These are phyloP conservation scores for Scaptomyza flava DNA, from an alignment of 2,888 invertebrate genomes.

Conservation along the genomic window DNA sequence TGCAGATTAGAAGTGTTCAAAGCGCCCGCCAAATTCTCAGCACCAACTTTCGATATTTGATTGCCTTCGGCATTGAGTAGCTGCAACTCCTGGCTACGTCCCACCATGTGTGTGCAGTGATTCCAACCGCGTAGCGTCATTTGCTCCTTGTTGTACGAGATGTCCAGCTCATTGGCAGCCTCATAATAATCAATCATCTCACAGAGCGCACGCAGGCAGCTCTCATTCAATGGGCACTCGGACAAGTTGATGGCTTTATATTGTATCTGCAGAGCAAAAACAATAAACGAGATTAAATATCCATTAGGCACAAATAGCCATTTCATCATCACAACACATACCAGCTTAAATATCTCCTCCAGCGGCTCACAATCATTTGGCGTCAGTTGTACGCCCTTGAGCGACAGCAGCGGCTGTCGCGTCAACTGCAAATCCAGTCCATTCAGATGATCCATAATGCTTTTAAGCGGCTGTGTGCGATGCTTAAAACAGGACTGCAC, in stretches of 20 bases:
- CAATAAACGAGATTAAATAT: neutral
- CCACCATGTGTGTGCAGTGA: slow-evolving; percentile 86
- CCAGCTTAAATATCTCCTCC: slow-evolving; percentile 92
- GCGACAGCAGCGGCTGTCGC: slow-evolving; percentile 87
- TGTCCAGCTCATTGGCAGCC: slow-evolving; percentile 90
- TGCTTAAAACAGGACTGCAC: slow-evolving; percentile 90
- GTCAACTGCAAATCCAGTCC: slow-evolving; percentile 82
- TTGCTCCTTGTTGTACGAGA: slow-evolving; percentile 89
- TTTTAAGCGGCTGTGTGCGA: slow-evolving; percentile 88
- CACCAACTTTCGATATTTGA: slow-evolving; percentile 81
- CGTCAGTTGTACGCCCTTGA: slow-evolving; percentile 87
- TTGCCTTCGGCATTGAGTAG: slow-evolving; percentile 83
- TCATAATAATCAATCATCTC: slow-evolving; percentile 98
- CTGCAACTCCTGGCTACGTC: slow-evolving; percentile 82
- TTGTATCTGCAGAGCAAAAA: slow-evolving; percentile 85
- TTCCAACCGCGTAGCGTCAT: slow-evolving; percentile 93
- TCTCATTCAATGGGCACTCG: slow-evolving; percentile 83
- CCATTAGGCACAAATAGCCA: neutral
- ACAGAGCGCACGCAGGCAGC: slow-evolving; percentile 90
- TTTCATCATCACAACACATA: slow-evolving; percentile 25
- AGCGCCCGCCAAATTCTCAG: slow-evolving; percentile 90
- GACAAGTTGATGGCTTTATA: slow-evolving; percentile 84
- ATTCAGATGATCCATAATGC: slow-evolving; percentile 90
- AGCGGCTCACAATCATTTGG: slow-evolving; percentile 91
- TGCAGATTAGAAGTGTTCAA: slow-evolving; percentile 89